Evolutionary conservation across 92 coral and sea anemone genomes (phyloP), one percentile per base, ranked within the genome.

Genomic region (Parazoanthus atlanticus): DNA sequence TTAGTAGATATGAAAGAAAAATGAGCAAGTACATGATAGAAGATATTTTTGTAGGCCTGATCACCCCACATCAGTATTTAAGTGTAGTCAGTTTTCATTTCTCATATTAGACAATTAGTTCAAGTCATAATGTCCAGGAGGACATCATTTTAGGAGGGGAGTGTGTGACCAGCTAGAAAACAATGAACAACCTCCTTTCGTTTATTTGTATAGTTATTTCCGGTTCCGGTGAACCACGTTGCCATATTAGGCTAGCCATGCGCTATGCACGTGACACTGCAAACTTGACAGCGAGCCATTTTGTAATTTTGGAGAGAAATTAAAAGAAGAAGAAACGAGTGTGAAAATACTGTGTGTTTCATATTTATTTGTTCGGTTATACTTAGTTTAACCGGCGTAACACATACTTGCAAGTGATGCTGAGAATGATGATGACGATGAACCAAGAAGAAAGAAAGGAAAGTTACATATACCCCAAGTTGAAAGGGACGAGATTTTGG

Each of bases 41-140:
- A 81, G 19, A 6, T 61, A 61, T 64, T 64, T 41, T 26, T 81
- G 85, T 65, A 23, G 85, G 56, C 54, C 74, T 65, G 74, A 81
- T 81, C 74, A 81, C 85, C 85, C 85, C 64, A 81, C 85, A 81
- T n/a, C 16, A 41, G 33, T 81, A 81, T 61, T 81, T 61, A 7
- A 4, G 2, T 64, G 85, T 61, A 65, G 16, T 29, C 41, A 81
- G 85, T 81, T 81, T 65, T 81, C 54, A 81, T 54, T 81, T 81
- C 43, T 80, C 29, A 43, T 77, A 23, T 34, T 61, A 64, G 69
- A 61, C 25, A 81, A 64, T 61, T 3, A 17, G 40, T 80, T 80
- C 85, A 58, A 58, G 85, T 65, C 74, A 23, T 26, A 81, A 65
- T 64, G 85, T 65, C 85, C 74, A 65, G 85, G 74, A 81, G 85